Evolutionary conservation across 2,888 invertebrate species (phyloP).

Genomic region (Eilema depressum): DNA sequence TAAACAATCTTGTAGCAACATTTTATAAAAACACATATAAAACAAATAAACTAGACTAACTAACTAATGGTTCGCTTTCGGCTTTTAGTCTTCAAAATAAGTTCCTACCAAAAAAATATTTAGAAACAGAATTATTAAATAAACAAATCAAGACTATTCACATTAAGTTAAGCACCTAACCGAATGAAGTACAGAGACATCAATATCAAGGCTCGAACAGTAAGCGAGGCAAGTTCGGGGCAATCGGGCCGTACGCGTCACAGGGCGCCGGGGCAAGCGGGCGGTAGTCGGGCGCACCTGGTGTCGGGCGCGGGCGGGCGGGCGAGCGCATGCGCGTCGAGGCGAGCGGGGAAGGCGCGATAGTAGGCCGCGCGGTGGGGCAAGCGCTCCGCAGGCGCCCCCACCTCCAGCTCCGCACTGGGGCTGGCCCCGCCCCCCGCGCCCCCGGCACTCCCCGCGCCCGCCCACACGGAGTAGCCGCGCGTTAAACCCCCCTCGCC

Average conservation of each 20-base stretch:
- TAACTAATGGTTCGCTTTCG: no score
- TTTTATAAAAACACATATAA: no score
- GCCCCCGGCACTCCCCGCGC: constrained; percentile 82
- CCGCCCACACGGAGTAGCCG: constrained; percentile 81
- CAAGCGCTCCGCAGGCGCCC: constrained; percentile 92
- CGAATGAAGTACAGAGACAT: no score
- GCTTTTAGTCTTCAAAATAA: no score
- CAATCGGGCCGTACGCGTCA: constrained; percentile 9
- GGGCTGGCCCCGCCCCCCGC: constrained; percentile 83
- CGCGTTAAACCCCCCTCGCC: constrained; percentile 79
- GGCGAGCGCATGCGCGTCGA: constrained; percentile 88
- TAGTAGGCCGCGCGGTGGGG: constrained; percentile 91
- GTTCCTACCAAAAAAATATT: no score
- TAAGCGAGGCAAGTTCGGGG: not conserved
- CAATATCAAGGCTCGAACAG: not conserved
- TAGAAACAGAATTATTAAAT: no score
- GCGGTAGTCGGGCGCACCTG: constrained; percentile 67
- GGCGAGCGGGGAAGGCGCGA: constrained; percentile 95
- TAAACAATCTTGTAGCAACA: no score
- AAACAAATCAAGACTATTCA: no score
- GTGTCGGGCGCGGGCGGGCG: constrained; percentile 75
- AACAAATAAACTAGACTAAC: no score
- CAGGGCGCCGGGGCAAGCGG: constrained; percentile 26
- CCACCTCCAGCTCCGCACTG: constrained; percentile 93
- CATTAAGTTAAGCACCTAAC: no score